Evolutionary conservation across 2,113 vertebrate species (phyloP).

Genomic region (Otolemur garnettii): DNA sequence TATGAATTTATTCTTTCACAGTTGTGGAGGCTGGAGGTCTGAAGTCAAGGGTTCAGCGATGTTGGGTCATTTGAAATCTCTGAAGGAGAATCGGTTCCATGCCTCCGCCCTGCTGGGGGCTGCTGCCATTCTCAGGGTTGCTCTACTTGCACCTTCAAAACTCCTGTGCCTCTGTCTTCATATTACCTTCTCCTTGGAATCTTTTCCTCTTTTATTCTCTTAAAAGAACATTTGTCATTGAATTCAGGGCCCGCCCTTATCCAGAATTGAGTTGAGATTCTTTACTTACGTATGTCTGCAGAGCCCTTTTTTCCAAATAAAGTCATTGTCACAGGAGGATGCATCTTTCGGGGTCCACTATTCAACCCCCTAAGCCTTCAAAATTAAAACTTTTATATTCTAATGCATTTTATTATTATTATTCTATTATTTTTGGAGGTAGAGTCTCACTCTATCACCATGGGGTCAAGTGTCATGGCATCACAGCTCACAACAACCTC

Average conservation of each 20-base stretch:
- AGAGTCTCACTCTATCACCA: no score
- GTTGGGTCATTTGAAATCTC: neutral
- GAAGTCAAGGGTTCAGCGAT: no score
- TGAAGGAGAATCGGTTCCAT: rapidly evolving
- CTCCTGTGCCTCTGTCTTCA: neutral
- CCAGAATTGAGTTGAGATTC: neutral
- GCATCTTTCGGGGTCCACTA: neutral
- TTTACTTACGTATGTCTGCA: neutral
- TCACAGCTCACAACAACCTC: no score
- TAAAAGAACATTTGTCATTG: neutral
- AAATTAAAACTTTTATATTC: neutral
- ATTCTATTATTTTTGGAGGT: no score
- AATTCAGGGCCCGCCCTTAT: neutral
- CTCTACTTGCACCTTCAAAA: neutral
- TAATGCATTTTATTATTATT: neutral
- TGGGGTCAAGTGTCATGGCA: no score
- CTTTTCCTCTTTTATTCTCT: neutral
- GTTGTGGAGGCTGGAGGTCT: neutral
- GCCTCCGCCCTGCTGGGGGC: neutral
- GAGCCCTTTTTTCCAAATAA: neutral
- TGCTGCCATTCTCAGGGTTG: neutral
- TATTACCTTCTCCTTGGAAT: neutral
- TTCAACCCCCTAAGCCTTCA: neutral
- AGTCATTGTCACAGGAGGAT: neutral
- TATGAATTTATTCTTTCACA: neutral